Percentiles rank a stretch among this genome's conserved stretches.
phyloP scores from a whole-genome alignment of 2,888 invertebrate species.

The Aphrophora alni region DNA sequence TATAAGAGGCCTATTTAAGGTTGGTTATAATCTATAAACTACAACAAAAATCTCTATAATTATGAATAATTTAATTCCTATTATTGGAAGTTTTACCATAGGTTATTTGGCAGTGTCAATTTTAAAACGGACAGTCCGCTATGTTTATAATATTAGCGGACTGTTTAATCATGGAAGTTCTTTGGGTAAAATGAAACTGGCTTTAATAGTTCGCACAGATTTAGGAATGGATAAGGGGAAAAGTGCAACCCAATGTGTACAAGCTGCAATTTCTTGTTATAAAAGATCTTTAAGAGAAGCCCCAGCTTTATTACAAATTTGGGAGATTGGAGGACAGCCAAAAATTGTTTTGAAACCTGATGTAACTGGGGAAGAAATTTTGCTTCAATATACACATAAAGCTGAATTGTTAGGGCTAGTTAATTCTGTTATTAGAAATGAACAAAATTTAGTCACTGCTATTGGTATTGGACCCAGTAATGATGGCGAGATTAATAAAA shows the following conservation, averaged over 20 bases:
- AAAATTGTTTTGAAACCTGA: slow-evolving; percentile 65
- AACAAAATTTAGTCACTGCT: neutral
- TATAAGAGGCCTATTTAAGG: neutral
- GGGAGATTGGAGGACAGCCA: slow-evolving; percentile 73
- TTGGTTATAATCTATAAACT: neutral
- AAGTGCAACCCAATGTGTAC: slow-evolving; percentile 79
- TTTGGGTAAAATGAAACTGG: slow-evolving; percentile 64
- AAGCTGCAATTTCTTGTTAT: slow-evolving; percentile 76
- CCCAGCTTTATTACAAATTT: slow-evolving; percentile 62
- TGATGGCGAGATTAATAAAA: neutral
- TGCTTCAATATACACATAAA: neutral
- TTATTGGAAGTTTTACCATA: neutral
- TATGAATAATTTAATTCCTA: neutral
- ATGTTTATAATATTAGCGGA: neutral
- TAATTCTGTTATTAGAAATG: slow-evolving; percentile 59
- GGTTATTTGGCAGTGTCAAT: neutral
- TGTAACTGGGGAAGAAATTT: neutral
- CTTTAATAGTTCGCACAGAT: slow-evolving; percentile 76
- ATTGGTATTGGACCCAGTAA: neutral
- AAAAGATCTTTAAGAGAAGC: slow-evolving; percentile 60
- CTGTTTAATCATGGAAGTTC: neutral
- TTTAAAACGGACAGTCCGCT: neutral
- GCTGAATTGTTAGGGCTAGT: slow-evolving; percentile 54
- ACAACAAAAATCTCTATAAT: neutral
- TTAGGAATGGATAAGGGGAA: slow-evolving; percentile 80